Evolutionary conservation across 1,140 invertebrate species (phyloP).

Genomic region (Dermatophagoides farinae): DNA sequence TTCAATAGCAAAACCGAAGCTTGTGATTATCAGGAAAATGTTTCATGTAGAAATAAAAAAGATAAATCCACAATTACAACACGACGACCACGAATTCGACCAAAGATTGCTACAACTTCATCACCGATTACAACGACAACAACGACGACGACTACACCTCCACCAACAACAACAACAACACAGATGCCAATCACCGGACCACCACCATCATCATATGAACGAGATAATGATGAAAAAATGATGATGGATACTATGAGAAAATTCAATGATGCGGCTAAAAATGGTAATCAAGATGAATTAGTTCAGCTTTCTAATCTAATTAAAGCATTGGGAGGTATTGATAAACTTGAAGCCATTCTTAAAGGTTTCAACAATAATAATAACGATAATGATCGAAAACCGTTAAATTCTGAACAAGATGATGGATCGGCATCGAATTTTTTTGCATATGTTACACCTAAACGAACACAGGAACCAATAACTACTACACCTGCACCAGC

Average conservation of each 20-base stretch:
- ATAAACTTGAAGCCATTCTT: constrained; percentile 18
- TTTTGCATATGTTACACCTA: constrained; percentile 12
- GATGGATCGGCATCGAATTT: neutral
- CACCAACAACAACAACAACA: constrained; percentile 12
- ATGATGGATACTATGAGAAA: constrained; percentile 5
- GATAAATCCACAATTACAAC: neutral
- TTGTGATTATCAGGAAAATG: constrained; percentile 72
- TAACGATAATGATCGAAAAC: neutral
- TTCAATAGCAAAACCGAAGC: constrained; percentile 78
- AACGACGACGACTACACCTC: constrained; percentile 15
- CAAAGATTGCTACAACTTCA: constrained; percentile 7
- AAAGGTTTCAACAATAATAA: neutral
- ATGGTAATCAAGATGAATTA: constrained; percentile 15
- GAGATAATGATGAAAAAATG: constrained; percentile 6
- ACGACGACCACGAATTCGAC: constrained; percentile 12
- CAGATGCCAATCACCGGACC: neutral
- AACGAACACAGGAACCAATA: neutral
- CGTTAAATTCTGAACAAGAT: no score
- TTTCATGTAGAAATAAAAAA: constrained; percentile 38
- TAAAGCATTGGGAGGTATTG: constrained; percentile 20
- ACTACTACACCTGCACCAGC: constrained; percentile 2
- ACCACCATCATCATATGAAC: neutral
- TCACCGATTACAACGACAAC: constrained; percentile 11
- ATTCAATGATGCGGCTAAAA: constrained; percentile 2
- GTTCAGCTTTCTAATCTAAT: constrained; percentile 19